Evolutionary conservation across 2,797 vertebrate species (phyloP), one percentile per base, ranked within the genome.

Genomic region (Brachyalestes nurse): DNA sequence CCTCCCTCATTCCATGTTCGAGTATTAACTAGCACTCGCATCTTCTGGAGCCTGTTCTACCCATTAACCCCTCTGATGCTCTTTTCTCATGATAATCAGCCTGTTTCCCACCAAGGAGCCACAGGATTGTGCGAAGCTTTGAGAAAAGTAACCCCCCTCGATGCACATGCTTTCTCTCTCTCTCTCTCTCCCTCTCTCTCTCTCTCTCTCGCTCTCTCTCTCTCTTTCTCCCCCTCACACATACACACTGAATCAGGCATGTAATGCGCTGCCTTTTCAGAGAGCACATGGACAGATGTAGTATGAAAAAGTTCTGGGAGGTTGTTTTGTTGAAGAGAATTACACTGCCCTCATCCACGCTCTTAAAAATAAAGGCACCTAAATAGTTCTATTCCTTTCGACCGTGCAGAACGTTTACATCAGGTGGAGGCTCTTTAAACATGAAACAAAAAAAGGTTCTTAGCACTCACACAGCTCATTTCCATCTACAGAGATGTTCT

Each of bases 31-130:
- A 90, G 90, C 89, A 72, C 90, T 92, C 91, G 90, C 91, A 88
- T 91, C 87, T 87, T 89, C 82, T 66, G 86, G 92, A 91, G 88
- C 87, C 91, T 86, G 89, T 90, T 91, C 91, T 90, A 90, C 89
- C 91, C 91, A 93, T 94, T 94, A 93, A 92, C 90, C 90, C 90
- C 90, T 93, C 91, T 91, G 93, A 93, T 93, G 93, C 91, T 92
- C 93, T 92, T 93, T 95, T 94, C 92, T 95, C 91, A 95, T 95
- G 94, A 91, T 92, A 95, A 95, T 95, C 93, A 94, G 93, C 89
- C 90, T 90, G 90, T 91, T 91, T 91, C 90, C 90, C 85, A 67
- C 89, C 79, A 89, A 91, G 88, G 84, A 91, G 90, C 91, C 58
- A 90, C 85, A 85, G 90, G 83, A 94, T 93, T 93, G 89, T 91